Conservation (phyloP, 1,140 invertebrate genomes). For the Rhagoletis zephyria region DNA sequence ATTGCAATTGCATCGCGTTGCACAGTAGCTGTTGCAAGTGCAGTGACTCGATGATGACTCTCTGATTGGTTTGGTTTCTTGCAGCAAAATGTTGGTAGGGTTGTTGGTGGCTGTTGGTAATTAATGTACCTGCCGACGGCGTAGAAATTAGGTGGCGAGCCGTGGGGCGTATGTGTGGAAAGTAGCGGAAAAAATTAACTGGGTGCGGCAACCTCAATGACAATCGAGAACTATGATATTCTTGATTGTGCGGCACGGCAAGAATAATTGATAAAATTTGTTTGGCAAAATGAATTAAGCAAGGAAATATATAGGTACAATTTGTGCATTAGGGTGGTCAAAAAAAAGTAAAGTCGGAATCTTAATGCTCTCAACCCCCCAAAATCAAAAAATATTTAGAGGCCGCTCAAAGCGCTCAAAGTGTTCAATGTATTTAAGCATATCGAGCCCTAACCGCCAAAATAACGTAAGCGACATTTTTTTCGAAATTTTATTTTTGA, state of each 20-base stretch:
- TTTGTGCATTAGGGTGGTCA: no score
- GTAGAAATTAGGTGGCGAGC: slow-evolving; percentile 35
- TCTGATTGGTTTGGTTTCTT: slow-evolving; percentile 48
- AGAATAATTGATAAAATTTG: not conserved
- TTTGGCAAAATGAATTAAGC: no score
- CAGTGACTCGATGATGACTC: slow-evolving; percentile 33
- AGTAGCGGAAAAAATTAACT: not conserved
- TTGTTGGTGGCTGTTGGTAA: not conserved
- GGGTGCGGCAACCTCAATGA: not conserved
- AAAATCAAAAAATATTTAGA: no score
- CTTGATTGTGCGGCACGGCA: not conserved
- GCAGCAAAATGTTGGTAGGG: not conserved
- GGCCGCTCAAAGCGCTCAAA: no score
- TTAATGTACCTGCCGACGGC: not conserved
- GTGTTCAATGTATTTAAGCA: no score
- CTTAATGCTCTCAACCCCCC: no score
- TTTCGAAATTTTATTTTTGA: no score
- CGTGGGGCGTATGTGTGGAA: slow-evolving; percentile 30
- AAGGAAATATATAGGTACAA: no score
- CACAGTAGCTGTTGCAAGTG: slow-evolving; percentile 45
- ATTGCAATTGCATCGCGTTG: not conserved
- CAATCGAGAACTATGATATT: not conserved
- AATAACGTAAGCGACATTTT: no score
- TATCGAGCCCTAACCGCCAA: no score
- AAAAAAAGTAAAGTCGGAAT: no score